Base-by-base conservation (phyloP, 30 jellyfish, hydroid and myxozoan species). In the Hydra vulgaris region DNA sequence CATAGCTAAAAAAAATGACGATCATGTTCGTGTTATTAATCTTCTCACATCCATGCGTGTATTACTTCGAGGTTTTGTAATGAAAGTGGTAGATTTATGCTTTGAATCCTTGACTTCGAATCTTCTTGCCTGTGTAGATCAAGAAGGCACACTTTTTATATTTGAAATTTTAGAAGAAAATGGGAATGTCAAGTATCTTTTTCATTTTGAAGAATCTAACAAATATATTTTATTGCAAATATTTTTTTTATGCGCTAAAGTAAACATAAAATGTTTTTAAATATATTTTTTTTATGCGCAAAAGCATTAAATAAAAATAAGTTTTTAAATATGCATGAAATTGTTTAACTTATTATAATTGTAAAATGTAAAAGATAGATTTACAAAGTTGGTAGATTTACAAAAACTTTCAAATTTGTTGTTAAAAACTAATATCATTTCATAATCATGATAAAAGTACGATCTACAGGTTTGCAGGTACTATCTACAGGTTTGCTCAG, bases 61-160 rank as follows among this genome's bases (percentile, higher is more conserved):
- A 7, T 70, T 91, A 66, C 69, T 91, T 40, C 91, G 85, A 24
- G 96, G 95, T 16, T 87, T 91, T 75, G 84, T 77, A 0, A 94
- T 89, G 8, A 86, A 84, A 27, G 98, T 91, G 22, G 82, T 82
- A 0, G 89, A 88, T 68, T 20, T 91, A 1, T 76, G 78, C 54
- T 91, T 91, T 83, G 95, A 86, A n/a, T 83, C 91, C 8, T 82
- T 88, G 15, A 84, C 73, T 3, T 88, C 95, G 0, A 83, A 83
- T 76, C 89, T 74, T 15, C 79, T 91, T 24, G 98, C 98, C 7
- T 91, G 98, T 79, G 82, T 86, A 76, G 98, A 86, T 70, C 61
- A 69, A 25, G 71, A 52, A 24, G 96, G 96, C 17, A 86, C 95
- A 27, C 76, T 91, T 21, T 89, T 78, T 23, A 81, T 91, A 0